Evolutionary conservation across 2,797 vertebrate genomes (phyloP), one percentile per base, ranked within the genome.

Genomic region (Anguilla anguilla): DNA sequence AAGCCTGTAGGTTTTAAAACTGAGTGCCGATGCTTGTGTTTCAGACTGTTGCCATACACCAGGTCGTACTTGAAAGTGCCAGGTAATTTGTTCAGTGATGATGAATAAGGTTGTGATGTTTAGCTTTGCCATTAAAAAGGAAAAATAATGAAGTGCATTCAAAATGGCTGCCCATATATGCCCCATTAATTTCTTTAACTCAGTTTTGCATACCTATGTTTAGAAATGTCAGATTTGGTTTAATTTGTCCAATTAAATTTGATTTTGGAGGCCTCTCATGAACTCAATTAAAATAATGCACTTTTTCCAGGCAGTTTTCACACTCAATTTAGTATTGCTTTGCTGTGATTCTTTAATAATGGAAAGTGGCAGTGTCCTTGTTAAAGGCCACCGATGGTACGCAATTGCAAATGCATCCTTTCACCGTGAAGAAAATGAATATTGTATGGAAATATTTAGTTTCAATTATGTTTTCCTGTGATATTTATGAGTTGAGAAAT

Each of bases 401-500:
- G 90, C 93, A 86, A 89, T 91, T 93, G 92, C 93, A 93, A 93
- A 91, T 87, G 90, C 92, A 88, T 93, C 90, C 88, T 90, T 91
- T 91, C 87, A 69, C 90, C 87, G 51, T 22, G 6, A 82, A 82
- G 13, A 82, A 49, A 82, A 49, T 39, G 22, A 55, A 19, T 22
- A 35, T 83, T 57, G 83, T 31, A 57, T 35, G 53, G 15, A 57
- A 55, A 22, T 59, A 55, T 84, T 91, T 91, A 79, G 89, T 85
- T 85, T 90, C 86, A 88, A 2, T 88, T 88, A 88, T 88, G 35
- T 77, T 74, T 59, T 83, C 49, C 35, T 53, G 6, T 82, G 79
- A 49, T 82, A 46, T 82, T 82, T 35, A 22, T 11, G 9, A 43
- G 74, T 35, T 22, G 35, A 79, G 19, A 35, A 77, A 82, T 82